phyloP scores from a whole-genome alignment of 2,113 vertebrate species.

The Conger conger region DNA sequence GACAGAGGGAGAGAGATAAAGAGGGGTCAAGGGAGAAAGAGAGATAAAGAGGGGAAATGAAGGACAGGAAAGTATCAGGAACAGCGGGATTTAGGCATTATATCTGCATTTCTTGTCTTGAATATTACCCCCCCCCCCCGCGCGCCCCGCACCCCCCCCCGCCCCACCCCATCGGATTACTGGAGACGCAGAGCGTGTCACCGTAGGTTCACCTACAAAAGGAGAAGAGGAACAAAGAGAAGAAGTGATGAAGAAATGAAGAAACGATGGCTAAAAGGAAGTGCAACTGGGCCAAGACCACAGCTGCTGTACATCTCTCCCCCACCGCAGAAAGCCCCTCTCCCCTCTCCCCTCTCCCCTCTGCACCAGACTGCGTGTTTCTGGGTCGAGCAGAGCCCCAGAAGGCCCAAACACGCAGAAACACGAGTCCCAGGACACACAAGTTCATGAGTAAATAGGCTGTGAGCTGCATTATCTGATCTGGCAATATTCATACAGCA shows the following conservation, averaged over 20 bases:
- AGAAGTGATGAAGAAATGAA: conserved; percentile 19
- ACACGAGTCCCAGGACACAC: conserved; percentile 6
- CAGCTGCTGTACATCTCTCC: conserved; percentile 26
- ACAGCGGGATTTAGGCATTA: too few species aligned
- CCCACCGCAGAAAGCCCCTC: too few species aligned
- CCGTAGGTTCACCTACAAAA: background rate
- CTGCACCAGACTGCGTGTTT: conserved; percentile 19
- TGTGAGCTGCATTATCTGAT: conserved; percentile 57
- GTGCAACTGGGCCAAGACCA: conserved; percentile 20
- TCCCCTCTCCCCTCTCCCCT: background rate
- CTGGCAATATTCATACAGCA: conserved; percentile 55
- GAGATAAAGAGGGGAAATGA: too few species aligned
- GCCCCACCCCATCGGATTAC: too few species aligned
- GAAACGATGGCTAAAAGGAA: conserved; percentile 30
- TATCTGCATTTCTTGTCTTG: background rate
- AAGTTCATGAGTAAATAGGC: conserved; percentile 67
- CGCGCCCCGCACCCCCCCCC: too few species aligned
- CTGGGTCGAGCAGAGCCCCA: conserved; percentile 23
- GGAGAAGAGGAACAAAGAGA: conserved; percentile 13
- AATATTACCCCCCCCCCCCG: background rate
- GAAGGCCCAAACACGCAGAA: conserved; percentile 23
- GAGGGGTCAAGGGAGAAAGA: too few species aligned
- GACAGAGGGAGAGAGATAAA: too few species aligned
- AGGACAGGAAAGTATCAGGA: too few species aligned
- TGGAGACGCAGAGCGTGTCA: background rate